Evolutionary conservation across 2,797 vertebrate genomes (phyloP).

Genomic region (Microtus californicus): DNA sequence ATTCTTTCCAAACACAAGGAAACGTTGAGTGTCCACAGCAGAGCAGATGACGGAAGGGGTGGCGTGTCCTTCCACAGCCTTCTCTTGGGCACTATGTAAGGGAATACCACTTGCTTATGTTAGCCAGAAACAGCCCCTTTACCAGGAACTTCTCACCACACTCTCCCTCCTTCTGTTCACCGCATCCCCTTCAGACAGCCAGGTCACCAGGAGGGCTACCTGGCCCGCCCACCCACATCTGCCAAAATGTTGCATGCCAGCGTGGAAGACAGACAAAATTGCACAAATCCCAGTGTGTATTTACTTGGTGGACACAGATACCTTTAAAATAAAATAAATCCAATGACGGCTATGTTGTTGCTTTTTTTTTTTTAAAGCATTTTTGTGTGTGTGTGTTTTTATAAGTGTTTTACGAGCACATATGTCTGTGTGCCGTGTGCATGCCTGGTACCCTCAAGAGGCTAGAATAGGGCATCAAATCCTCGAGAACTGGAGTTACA

Average conservation of each 20-base stretch:
- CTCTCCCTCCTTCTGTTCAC: conserved; percentile 14
- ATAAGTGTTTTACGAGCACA: no score
- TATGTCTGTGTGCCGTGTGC: no score
- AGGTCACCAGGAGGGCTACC: conserved; percentile 50
- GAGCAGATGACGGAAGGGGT: conserved; percentile 37
- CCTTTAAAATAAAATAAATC: conserved; percentile 83
- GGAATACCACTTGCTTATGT: conserved; percentile 46
- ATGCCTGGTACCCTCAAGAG: not conserved
- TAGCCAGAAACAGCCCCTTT: conserved; percentile 39
- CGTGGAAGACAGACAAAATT: conserved; percentile 79
- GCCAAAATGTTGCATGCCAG: conserved; percentile 85
- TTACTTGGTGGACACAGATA: conserved; percentile 81
- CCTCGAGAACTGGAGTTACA: not conserved
- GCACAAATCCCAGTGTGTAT: conserved; percentile 82
- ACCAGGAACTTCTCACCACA: conserved; percentile 47
- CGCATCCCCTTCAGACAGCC: conserved; percentile 63
- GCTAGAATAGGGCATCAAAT: not conserved
- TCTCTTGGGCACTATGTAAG: conserved; percentile 60
- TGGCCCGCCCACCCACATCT: conserved; percentile 77
- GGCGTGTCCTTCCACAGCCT: not conserved
- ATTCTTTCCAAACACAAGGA: conserved; percentile 46
- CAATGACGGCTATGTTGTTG: conserved; percentile 61
- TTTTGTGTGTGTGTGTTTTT: not conserved
- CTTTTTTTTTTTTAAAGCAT: not conserved
- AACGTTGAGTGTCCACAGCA: conserved; percentile 11